A percentile compares a stretch with the other conserved stretches of the same genome.
These are phyloP conservation scores for Dromococcyx pavoninus DNA, from an alignment of 2,797 vertebrate species.

Conservation along the genomic window DNA sequence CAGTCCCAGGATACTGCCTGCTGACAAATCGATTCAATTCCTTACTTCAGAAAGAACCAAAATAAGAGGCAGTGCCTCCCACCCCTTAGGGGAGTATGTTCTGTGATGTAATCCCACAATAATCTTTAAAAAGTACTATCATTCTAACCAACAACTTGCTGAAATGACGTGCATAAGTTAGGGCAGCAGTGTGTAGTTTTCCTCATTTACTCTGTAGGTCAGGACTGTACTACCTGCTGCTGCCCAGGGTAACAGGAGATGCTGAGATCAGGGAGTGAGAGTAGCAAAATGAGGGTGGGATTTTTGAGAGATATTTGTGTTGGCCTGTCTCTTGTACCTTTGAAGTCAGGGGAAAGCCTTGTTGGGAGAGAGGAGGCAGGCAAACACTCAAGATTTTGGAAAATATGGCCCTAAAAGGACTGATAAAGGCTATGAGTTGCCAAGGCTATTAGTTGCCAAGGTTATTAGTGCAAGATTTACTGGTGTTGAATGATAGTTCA, in stretches of 20 bases:
- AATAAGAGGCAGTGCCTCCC: background rate
- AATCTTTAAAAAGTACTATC: conserved; percentile 4
- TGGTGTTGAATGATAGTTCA: background rate
- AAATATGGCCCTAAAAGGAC: background rate
- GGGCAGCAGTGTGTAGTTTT: conserved; percentile 28
- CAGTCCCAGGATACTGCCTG: background rate
- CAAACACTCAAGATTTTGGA: background rate
- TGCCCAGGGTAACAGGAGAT: background rate
- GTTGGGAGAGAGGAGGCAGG: background rate
- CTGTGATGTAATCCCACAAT: conserved; percentile 31
- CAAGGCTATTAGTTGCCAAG: background rate
- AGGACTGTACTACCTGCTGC: conserved; percentile 6
- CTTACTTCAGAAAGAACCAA: background rate
- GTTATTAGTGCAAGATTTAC: background rate
- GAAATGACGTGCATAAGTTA: conserved; percentile 1
- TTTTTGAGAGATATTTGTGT: background rate
- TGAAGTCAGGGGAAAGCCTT: background rate
- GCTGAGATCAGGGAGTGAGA: background rate
- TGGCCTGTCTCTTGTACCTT: background rate
- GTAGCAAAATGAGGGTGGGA: background rate
- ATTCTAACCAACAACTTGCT: conserved; percentile 32
- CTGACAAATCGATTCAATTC: background rate
- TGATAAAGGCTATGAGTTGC: background rate
- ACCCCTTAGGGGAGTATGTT: background rate
- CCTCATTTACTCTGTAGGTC: conserved; percentile 24